Percentiles rank a stretch among this genome's conserved stretches.
Evolutionary conservation across 30 jellyfish, hydroid and myxozoan species (phyloP).

Genomic region (Mastigias papua): DNA sequence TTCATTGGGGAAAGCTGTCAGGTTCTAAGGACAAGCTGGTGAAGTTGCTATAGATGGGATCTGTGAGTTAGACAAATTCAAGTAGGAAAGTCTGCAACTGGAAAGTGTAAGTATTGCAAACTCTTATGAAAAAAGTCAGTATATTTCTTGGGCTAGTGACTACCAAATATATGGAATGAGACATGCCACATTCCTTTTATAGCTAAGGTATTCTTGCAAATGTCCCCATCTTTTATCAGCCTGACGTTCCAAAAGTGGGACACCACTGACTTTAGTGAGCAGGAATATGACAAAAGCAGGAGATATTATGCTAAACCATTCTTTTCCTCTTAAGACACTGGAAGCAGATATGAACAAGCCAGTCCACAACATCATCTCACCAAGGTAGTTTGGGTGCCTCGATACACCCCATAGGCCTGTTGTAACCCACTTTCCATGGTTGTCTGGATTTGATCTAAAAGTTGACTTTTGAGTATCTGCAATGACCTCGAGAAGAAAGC

Average conservation of each 20-base stretch:
- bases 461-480: constrained; percentile 88
- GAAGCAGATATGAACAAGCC: constrained; percentile 92
- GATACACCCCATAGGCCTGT: constrained; percentile 92
- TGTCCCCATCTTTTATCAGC: constrained; percentile 93
- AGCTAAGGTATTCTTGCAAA: constrained; percentile 63
- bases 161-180: constrained; percentile 92
- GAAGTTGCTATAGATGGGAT: no score
- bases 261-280: constrained; percentile 91
- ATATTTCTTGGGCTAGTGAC: neutral
- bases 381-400: constrained; percentile 96
- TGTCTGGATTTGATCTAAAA: constrained; percentile 74
- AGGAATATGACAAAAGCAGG: constrained; percentile 86
- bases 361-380: constrained; percentile 92
- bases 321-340: constrained; percentile 75
- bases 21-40: no score
- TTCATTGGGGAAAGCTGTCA: no score
- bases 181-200: constrained; percentile 78
- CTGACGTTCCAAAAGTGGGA: constrained; percentile 89
- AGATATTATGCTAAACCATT: constrained; percentile 76
- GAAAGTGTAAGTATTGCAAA: neutral
- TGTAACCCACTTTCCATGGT: constrained; percentile 86
- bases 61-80: no score
- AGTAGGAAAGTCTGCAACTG: no score
- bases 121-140: no score
- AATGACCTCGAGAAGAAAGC: constrained; percentile 78